Percentiles rank a stretch among this genome's conserved stretches.
These are phyloP conservation scores for Vulpes ferrilata DNA, from an alignment of 2,113 vertebrate species.

Conservation along the genomic window DNA sequence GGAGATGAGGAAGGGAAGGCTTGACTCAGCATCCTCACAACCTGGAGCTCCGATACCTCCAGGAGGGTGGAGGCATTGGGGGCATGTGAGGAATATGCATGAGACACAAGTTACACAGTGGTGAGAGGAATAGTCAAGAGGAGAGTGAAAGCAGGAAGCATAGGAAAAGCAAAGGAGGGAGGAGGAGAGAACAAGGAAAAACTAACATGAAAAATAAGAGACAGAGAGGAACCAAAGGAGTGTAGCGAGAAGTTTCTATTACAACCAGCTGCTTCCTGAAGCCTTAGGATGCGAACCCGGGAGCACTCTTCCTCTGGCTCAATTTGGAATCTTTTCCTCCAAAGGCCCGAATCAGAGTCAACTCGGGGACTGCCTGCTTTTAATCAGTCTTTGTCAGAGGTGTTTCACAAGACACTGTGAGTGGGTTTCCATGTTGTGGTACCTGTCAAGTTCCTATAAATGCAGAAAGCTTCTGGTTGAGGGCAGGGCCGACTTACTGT, in stretches of 20 bases:
- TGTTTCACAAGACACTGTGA: neutral
- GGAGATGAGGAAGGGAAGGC: neutral
- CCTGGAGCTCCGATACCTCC: neutral
- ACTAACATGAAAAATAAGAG: neutral
- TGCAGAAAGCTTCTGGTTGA: neutral
- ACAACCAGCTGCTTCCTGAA: neutral
- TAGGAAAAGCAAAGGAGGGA: neutral
- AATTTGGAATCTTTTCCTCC: neutral
- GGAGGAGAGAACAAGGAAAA: neutral
- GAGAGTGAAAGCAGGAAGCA: neutral
- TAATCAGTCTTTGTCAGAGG: neutral
- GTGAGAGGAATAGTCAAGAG: neutral
- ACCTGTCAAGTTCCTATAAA: neutral
- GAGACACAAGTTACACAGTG: neutral
- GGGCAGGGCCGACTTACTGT: neutral
- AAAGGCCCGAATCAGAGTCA: neutral
- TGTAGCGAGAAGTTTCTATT: neutral
- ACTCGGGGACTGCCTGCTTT: neutral
- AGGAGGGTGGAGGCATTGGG: neutral
- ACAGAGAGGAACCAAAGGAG: neutral
- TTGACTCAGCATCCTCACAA: neutral
- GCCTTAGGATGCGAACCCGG: neutral
- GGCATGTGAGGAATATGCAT: neutral
- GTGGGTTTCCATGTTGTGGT: neutral
- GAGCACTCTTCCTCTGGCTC: neutral